Conservation (phyloP, 2,113 vertebrate genomes). For the Protobothrops flavoviridis region DNA sequence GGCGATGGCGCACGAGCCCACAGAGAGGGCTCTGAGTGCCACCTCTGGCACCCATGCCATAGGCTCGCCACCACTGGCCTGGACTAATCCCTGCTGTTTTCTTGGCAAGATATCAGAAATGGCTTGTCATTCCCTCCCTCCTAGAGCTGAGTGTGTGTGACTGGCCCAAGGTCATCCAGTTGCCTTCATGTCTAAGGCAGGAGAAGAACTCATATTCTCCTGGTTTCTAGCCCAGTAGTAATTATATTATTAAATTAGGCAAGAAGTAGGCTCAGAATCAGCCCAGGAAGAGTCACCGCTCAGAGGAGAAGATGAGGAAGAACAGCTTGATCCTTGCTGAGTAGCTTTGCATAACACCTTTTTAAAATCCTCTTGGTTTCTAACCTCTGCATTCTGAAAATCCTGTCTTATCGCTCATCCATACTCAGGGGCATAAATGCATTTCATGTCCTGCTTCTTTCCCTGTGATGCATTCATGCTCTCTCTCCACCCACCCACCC, state of each 20-base stretch:
- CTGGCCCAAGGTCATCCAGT: background rate
- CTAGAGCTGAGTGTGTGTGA: background rate
- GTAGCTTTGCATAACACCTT: background rate
- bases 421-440: background rate
- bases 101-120: background rate
- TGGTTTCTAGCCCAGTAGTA: background rate
- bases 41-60: too few species aligned
- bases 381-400: background rate
- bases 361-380: background rate
- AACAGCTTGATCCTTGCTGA: background rate
- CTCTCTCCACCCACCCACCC: rapidly evolving
- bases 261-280: background rate
- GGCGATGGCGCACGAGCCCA: too few species aligned
- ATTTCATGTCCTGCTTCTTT: background rate
- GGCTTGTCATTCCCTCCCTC: background rate
- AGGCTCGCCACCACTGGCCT: background rate
- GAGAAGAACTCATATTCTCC: background rate
- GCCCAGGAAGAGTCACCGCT: background rate
- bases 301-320: background rate
- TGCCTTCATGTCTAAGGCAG: background rate
- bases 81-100: background rate
- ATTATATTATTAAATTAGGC: background rate
- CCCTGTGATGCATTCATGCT: rapidly evolving
- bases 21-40: too few species aligned
- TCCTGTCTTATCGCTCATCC: background rate